phyloP scores from a whole-genome alignment of 2,797 vertebrate genomes.

The Bufotes viridis region DNA sequence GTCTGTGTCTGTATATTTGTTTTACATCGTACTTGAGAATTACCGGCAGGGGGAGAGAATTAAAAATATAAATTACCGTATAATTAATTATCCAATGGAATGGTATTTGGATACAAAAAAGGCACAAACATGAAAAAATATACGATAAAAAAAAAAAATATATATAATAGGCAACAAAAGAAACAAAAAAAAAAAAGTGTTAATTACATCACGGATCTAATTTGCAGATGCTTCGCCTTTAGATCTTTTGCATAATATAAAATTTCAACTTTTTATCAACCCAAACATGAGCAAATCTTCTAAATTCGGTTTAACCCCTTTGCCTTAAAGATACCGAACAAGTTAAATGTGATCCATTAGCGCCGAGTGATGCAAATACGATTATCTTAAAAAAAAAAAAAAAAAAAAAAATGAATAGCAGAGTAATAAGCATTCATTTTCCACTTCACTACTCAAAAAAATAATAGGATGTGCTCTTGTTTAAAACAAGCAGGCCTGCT shows the following conservation, averaged over 20 bases:
- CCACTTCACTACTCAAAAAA: conserved; percentile 80
- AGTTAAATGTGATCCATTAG: conserved; percentile 46
- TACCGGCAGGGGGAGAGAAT: neutral
- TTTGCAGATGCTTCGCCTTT: neutral
- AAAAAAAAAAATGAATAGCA: conserved; percentile 49
- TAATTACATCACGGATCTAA: neutral
- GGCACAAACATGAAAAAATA: no score
- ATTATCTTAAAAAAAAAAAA: conserved; percentile 47
- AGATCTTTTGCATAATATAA: neutral
- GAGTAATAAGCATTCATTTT: conserved; percentile 83
- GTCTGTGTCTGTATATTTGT: conserved; percentile 13
- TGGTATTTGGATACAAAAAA: neutral
- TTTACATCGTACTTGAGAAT: neutral
- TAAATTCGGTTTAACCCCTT: conserved; percentile 37
- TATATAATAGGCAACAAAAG: no score
- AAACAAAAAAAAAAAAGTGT: neutral
- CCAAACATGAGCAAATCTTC: neutral
- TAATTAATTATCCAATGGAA: neutral
- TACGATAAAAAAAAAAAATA: neutral
- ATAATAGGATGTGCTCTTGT: conserved; percentile 75
- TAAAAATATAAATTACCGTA: neutral
- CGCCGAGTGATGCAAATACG: conserved; percentile 42
- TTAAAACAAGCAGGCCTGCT: conserved; percentile 79
- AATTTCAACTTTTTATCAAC: no score
- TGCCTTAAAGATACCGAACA: neutral